Conservation (phyloP, 2,888 invertebrate species). For the Choristoneura rosaceana region DNA sequence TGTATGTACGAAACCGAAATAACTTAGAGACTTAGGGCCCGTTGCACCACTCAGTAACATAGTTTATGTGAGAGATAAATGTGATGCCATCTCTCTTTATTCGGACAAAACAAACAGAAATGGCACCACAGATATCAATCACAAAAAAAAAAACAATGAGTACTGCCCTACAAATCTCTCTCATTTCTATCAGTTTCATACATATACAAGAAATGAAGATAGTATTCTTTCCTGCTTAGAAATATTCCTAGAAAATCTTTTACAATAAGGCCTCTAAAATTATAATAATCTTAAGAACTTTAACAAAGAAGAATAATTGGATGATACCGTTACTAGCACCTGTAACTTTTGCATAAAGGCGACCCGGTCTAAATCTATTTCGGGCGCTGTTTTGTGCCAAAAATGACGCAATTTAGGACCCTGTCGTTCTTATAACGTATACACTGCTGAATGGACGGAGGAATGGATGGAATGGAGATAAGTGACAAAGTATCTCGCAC, state of each 20-base stretch:
- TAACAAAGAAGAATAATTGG: conserved; percentile 37
- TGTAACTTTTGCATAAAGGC: conserved; percentile 36
- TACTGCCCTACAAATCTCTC: too few relatives aligned
- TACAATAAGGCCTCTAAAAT: conserved; percentile 8
- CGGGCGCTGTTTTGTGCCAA: conserved; percentile 5
- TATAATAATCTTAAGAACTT: conserved; percentile 37
- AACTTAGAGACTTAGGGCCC: too few relatives aligned
- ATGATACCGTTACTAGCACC: conserved; percentile 31
- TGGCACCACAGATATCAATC: too few relatives aligned
- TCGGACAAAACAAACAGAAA: too few relatives aligned
- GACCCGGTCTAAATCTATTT: conserved; percentile 31
- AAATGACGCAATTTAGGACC: background rate
- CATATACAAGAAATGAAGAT: too few relatives aligned
- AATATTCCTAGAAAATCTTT: background rate
- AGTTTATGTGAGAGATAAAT: too few relatives aligned
- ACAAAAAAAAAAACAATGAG: too few relatives aligned
- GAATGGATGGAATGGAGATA: background rate
- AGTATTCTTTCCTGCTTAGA: background rate
- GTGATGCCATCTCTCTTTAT: too few relatives aligned
- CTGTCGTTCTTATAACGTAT: conserved; percentile 10
- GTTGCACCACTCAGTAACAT: too few relatives aligned
- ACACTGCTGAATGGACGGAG: background rate
- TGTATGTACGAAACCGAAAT: too few relatives aligned
- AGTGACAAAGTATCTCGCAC: background rate
- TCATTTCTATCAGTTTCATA: too few relatives aligned